Evolutionary conservation across 2,888 invertebrate species (phyloP).

Genomic region (Cheilosia impressa): DNA sequence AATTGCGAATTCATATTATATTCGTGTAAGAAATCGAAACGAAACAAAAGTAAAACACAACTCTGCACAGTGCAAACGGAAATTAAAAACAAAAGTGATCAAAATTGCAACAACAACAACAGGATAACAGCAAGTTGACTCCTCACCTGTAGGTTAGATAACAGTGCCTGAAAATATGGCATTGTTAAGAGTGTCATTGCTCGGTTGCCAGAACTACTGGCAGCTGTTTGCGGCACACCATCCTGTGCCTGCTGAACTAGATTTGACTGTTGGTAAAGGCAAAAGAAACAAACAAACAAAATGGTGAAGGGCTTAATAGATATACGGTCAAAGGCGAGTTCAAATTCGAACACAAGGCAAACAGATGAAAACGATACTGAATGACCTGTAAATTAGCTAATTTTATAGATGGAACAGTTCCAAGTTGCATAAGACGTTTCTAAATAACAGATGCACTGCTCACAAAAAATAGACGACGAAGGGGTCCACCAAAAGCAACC

Average conservation of each 20-base stretch:
- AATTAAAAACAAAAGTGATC: conserved; percentile 46
- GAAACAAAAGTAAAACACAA: conserved; percentile 58
- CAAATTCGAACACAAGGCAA: background rate
- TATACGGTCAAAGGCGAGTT: background rate
- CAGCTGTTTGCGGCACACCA: conserved; percentile 82
- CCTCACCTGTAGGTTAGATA: conserved; percentile 90
- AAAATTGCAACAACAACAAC: conserved; percentile 65
- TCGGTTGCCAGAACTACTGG: conserved; percentile 83
- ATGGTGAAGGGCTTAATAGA: background rate
- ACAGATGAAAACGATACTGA: background rate
- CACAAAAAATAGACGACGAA: background rate
- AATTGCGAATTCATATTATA: conserved; percentile 61
- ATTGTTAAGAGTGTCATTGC: conserved; percentile 83
- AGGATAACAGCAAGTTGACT: conserved; percentile 52
- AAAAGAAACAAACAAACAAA: conserved; percentile 22
- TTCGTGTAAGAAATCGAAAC: conserved; percentile 55
- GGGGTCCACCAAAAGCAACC: no score
- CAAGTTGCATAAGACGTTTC: background rate
- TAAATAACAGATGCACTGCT: background rate
- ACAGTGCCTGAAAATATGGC: conserved; percentile 89
- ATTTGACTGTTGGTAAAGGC: conserved; percentile 80
- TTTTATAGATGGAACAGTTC: no score
- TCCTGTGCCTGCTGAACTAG: conserved; percentile 82
- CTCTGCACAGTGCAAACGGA: conserved; percentile 67
- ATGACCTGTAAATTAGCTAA: no score